A percentile compares a stretch with the other conserved stretches of the same genome.
phyloP scores from a whole-genome alignment of 2,797 vertebrate genomes.

The Numenius phaeopus region DNA sequence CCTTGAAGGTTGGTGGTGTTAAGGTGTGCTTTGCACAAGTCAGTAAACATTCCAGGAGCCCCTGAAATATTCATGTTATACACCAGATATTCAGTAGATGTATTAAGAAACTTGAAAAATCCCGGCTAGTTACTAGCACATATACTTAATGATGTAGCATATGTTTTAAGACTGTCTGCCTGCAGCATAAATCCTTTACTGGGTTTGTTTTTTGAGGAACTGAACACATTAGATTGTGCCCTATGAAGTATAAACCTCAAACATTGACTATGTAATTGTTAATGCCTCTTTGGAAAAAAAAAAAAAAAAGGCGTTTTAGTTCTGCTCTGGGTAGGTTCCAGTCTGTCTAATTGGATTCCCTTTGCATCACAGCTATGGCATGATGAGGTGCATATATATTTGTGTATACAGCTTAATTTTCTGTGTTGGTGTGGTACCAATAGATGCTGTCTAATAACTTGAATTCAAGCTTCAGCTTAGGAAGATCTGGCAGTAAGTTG shows the following conservation, averaged over 20 bases:
- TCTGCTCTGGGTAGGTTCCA: not conserved
- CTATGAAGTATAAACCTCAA: not conserved
- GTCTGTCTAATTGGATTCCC: not conserved
- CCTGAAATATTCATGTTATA: not conserved
- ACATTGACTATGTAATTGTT: not conserved
- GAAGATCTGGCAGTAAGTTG: not conserved
- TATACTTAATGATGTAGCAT: not conserved
- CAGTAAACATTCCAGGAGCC: not conserved
- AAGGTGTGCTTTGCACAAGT: not conserved
- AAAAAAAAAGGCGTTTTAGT: not conserved
- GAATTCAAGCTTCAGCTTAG: not conserved
- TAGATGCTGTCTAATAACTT: not conserved
- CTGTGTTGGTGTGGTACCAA: not conserved
- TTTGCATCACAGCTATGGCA: not conserved
- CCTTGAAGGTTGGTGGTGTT: not conserved
- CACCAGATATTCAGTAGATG: not conserved
- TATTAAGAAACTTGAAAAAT: not conserved
- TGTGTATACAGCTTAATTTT: not conserved
- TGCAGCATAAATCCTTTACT: not conserved
- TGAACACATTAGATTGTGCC: not conserved
- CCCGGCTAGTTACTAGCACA: not conserved
- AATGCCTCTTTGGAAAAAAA: not conserved
- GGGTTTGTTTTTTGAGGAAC: not conserved
- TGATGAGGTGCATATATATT: not conserved
- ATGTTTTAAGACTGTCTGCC: not conserved